Base-by-base conservation (phyloP, 2,888 invertebrate species). In the Trichogramma evanescens region DNA sequence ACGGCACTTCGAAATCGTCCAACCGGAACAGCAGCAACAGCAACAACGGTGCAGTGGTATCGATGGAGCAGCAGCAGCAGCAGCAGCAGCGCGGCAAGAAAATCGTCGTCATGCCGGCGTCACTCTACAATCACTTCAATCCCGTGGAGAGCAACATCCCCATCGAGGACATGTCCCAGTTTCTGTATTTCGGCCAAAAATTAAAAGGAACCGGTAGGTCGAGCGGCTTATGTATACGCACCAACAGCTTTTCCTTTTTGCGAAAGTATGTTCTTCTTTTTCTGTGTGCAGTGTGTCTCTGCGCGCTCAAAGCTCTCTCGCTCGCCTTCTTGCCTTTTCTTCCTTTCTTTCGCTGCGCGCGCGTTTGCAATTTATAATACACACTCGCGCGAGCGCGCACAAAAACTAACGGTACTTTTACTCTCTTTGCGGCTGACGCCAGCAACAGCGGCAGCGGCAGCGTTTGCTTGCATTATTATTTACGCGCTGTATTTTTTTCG, bases 161-260 rank as follows among this genome's bases (percentile, higher is more conserved):
- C 0, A 82, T 82, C 50, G 86, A 85, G 72, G 87, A 87, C 69
- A 82, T 87, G 80, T 83, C 84, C 54, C 87, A 88, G 8, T 89
- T 88, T 74, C 79, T 87, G 60, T 86, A 82, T 70, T 89, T 89
- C 71, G 89, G 89, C 0, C 85, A 87, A 70, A 88, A 88, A 71
- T 70, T 83, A 48, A 79, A 80, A 1, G 59, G 59, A 57, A 62
- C 64, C 59, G 64, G 64, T 64, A 62, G 10, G 56, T 41, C 26
- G 26, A 26, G 26, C 26, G 26, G 26, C 26, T 26, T 26, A 26
- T 26, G 26, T 26, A 26, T 26, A 26, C 3, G 13, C 43, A 26
- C 42, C 38, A 52, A 38, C 26, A 41, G 45, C 50, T 46, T 59
- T 59, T 56, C 56, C 54, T 59, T 54, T 63, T 59, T 59, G 26